Evolutionary conservation across 2,888 invertebrate species (phyloP).

Genomic region (Scaeva pyrastri): DNA sequence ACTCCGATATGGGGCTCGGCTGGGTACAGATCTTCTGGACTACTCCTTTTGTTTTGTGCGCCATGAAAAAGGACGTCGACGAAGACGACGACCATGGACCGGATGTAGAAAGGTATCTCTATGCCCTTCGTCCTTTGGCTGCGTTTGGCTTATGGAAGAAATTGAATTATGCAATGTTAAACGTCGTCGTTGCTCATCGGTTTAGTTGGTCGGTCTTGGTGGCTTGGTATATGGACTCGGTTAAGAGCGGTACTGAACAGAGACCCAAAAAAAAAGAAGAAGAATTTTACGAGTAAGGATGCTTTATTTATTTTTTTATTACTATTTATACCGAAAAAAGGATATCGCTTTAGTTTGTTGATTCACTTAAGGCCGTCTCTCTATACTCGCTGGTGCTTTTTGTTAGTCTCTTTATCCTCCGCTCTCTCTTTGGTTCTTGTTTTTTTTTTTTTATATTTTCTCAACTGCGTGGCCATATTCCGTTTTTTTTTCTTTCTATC

Average conservation of each 20-base stretch:
- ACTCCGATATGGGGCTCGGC: background rate
- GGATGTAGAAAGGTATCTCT: too few species aligned
- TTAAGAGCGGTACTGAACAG: constrained; percentile 2
- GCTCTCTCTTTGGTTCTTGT: too few species aligned
- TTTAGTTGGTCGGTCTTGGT: background rate
- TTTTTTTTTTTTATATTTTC: background rate
- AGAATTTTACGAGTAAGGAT: constrained; percentile 66
- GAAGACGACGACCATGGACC: too few species aligned
- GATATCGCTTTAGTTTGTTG: constrained; percentile 75
- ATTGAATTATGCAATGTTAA: constrained; percentile 73
- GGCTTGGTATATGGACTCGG: background rate
- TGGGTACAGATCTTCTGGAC: background rate
- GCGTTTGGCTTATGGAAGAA: constrained; percentile 71
- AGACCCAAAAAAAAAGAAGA: background rate
- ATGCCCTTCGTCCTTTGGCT: constrained; percentile 26
- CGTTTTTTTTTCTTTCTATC: constrained; percentile 23
- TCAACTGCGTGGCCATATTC: constrained; percentile 3
- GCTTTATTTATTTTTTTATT: constrained; percentile 51
- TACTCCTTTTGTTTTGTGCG: constrained; percentile 56
- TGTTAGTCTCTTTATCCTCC: background rate
- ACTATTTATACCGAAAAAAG: constrained; percentile 49
- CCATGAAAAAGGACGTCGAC: background rate
- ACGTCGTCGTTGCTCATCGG: constrained; percentile 13
- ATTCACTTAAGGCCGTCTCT: constrained; percentile 68
- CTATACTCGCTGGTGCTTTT: constrained; percentile 13